Conservation (phyloP, 2,113 vertebrate species). For the Pelvicachromis taeniatus region DNA sequence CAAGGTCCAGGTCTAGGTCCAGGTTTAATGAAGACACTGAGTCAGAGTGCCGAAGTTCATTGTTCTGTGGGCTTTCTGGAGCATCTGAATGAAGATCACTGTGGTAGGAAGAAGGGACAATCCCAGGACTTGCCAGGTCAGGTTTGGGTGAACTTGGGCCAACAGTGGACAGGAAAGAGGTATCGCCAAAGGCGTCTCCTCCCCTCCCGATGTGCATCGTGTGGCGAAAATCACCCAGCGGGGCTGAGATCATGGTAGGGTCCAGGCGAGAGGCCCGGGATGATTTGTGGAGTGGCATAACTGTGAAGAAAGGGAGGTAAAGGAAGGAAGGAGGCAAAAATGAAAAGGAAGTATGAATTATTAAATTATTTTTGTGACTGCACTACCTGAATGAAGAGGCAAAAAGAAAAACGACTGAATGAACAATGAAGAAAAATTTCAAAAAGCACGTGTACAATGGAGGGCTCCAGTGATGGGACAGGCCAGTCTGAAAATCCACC, state of each 20-base stretch:
- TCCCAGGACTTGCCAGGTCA: slow-evolving; percentile 5
- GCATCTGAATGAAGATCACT: neutral
- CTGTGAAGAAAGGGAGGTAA: slow-evolving; percentile 16
- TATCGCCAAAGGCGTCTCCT: slow-evolving; percentile 87
- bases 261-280: slow-evolving; percentile 74
- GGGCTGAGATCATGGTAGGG: slow-evolving; percentile 84
- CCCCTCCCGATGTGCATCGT: slow-evolving; percentile 88
- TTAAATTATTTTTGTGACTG: neutral
- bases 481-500: neutral
- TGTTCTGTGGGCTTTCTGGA: neutral
- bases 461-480: slow-evolving; percentile 18
- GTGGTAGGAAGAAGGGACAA: slow-evolving; percentile 14
- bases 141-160: slow-evolving; percentile 60
- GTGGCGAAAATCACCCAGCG: slow-evolving; percentile 85
- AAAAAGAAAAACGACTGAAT: neutral
- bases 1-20: slow-evolving; percentile 83
- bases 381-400: neutral
- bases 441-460: neutral
- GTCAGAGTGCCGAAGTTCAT: slow-evolving; percentile 60
- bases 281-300: slow-evolving; percentile 86
- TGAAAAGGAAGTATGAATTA: neutral
- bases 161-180: slow-evolving; percentile 81
- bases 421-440: neutral
- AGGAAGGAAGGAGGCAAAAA: neutral
- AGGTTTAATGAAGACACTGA: slow-evolving; percentile 74